Percentiles rank a stretch among this genome's conserved stretches.
phyloP scores from a whole-genome alignment of 1,140 invertebrate genomes.

The Meloidogyne hapla region DNA sequence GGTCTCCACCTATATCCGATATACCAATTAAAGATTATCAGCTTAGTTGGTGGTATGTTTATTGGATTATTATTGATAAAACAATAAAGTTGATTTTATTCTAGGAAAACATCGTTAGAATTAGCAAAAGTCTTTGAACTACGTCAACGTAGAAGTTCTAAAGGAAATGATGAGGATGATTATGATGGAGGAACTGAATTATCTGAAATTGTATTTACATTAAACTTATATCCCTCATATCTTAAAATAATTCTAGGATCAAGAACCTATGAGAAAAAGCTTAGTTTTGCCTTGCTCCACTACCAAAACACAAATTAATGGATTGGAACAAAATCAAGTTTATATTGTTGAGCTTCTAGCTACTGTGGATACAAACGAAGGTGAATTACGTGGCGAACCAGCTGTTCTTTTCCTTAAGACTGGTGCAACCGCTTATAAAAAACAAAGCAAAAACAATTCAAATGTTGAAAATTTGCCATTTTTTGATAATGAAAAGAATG shows the following conservation, averaged over 20 bases:
- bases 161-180: constrained; percentile 36
- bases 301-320: constrained; percentile 38
- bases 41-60: constrained; percentile 27
- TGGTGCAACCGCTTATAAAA: background rate
- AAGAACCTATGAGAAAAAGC: constrained; percentile 1
- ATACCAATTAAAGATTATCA: constrained; percentile 57
- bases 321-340: constrained; percentile 44
- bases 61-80: background rate
- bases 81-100: constrained; percentile 16
- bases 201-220: constrained; percentile 10
- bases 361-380: constrained; percentile 53
- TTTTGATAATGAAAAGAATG: background rate
- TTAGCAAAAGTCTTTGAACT: constrained; percentile 37
- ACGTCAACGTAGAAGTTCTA: constrained; percentile 30
- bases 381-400: constrained; percentile 55
- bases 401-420: constrained; percentile 41
- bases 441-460: background rate
- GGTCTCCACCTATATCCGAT: constrained; percentile 55
- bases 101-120: constrained; percentile 30
- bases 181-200: constrained; percentile 21
- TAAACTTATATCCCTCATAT: background rate
- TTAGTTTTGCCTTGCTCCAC: constrained; percentile 45
- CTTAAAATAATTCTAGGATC: background rate
- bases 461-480: background rate
- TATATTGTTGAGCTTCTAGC: constrained; percentile 57